A percentile compares a stretch with the other conserved stretches of the same genome.
Evolutionary conservation across 2,797 vertebrate genomes (phyloP).

Genomic region (Siniperca scherzeri): DNA sequence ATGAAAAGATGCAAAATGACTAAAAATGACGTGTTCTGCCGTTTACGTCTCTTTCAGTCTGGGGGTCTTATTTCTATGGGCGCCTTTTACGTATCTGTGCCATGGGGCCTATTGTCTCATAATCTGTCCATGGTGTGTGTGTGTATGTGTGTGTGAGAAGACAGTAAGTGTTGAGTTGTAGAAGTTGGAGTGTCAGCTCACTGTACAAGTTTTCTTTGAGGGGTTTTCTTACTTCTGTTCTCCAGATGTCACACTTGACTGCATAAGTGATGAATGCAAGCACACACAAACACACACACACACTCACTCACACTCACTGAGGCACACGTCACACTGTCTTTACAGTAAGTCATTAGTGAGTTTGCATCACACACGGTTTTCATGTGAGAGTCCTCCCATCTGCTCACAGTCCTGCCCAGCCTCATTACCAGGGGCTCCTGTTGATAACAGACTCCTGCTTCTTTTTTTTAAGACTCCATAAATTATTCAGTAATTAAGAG

Average conservation of each 20-base stretch:
- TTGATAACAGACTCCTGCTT: conserved; percentile 54
- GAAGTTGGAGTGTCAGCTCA: conserved; percentile 10
- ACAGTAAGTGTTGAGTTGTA: conserved; percentile 6
- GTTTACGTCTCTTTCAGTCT: too few species aligned
- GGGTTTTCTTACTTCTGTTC: conserved; percentile 38
- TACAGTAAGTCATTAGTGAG: conserved; percentile 64
- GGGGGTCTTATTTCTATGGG: too few species aligned
- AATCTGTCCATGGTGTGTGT: neutral
- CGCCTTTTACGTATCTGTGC: too few species aligned
- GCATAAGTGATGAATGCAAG: conserved; percentile 16
- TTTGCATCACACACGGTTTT: conserved; percentile 64
- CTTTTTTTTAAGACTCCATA: conserved; percentile 48
- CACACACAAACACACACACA: conserved; percentile 25
- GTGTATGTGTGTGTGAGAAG: neutral
- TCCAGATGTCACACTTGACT: conserved; percentile 65
- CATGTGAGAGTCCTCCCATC: conserved; percentile 70
- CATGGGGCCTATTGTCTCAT: neutral
- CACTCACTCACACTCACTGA: conserved; percentile 23
- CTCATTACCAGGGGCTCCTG: conserved; percentile 66
- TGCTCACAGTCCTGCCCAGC: conserved; percentile 60
- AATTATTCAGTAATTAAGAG: conserved; percentile 76
- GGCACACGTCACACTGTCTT: conserved; percentile 50
- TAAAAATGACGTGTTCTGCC: too few species aligned
- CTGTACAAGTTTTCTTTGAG: conserved; percentile 18
- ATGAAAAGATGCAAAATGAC: neutral